These are phyloP conservation scores for Nilaparvata lugens DNA, from an alignment of 1,140 invertebrate species.

Conservation along the genomic window DNA sequence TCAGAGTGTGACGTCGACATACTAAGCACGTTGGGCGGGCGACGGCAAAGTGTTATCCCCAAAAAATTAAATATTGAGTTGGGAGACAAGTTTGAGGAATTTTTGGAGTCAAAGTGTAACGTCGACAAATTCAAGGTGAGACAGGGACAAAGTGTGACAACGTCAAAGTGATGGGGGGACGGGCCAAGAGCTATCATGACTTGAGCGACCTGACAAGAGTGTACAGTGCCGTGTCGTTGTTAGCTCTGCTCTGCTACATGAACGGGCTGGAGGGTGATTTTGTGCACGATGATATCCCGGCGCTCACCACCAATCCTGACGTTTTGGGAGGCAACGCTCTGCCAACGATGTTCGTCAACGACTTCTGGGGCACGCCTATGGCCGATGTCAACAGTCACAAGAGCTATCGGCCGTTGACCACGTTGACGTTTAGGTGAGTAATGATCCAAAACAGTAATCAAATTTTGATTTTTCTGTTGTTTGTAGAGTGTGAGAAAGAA, in stretches of 20 bases:
- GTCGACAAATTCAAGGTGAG: conserved; percentile 5
- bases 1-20: too few relatives aligned
- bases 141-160: background rate
- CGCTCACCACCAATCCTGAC: conserved; percentile 75
- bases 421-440: conserved; percentile 73
- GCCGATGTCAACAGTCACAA: conserved; percentile 71
- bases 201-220: background rate
- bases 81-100: too few relatives aligned
- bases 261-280: conserved; percentile 77
- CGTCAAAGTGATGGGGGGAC: conserved; percentile 3
- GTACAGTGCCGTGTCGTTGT: conserved; percentile 51
- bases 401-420: conserved; percentile 73
- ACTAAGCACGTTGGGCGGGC: too few relatives aligned
- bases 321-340: conserved; percentile 59
- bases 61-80: too few relatives aligned
- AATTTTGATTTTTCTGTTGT: too few relatives aligned
- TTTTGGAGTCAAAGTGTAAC: too few relatives aligned
- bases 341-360: conserved; percentile 61
- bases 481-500: too few relatives aligned
- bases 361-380: conserved; percentile 91
- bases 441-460: too few relatives aligned
- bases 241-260: conserved; percentile 60
- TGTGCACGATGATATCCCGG: conserved; percentile 85
- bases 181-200: background rate
- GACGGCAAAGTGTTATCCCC: too few relatives aligned